These are phyloP conservation scores for Ypsolopha sequella DNA, from an alignment of 2,888 invertebrate species.

Conservation along the genomic window DNA sequence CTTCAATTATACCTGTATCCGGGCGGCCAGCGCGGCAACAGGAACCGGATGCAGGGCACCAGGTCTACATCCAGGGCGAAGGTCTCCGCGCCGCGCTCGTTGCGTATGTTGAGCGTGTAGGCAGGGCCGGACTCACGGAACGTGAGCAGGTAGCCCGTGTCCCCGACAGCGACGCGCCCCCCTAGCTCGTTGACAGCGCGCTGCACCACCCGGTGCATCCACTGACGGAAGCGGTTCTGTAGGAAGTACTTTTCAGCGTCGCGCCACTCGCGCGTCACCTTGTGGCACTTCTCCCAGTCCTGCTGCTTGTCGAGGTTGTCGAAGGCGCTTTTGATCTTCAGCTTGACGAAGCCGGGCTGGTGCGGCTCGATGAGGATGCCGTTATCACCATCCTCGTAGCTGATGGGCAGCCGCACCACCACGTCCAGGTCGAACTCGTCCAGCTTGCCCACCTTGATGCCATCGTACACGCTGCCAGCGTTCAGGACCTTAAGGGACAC, in stretches of 20 bases:
- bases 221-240: conserved; percentile 57
- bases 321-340: conserved; percentile 42
- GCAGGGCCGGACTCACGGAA: conserved; percentile 66
- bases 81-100: conserved; percentile 20
- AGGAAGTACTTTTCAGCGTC: conserved; percentile 48
- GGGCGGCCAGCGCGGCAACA: conserved; percentile 44
- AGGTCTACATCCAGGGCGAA: conserved; percentile 60
- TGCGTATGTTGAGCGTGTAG: conserved; percentile 58
- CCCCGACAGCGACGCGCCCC: conserved; percentile 29
- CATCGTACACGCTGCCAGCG: conserved; percentile 73
- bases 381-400: conserved; percentile 37
- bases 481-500: conserved; percentile 32
- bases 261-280: conserved; percentile 47
- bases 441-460: conserved; percentile 69
- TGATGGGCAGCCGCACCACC: conserved; percentile 63
- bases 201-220: conserved; percentile 64
- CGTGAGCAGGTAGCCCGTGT: conserved; percentile 32
- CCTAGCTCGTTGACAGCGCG: conserved; percentile 48
- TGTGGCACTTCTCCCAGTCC: conserved; percentile 41
- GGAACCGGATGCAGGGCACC: conserved; percentile 64
- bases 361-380: conserved; percentile 46
- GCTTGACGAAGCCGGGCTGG: conserved; percentile 55
- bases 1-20: conserved; percentile 36
- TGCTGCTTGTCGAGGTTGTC: conserved; percentile 43
- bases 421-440: conserved; percentile 75